Conservation (phyloP, 92 coral and sea anemone species). For the Porites cylindrica region DNA sequence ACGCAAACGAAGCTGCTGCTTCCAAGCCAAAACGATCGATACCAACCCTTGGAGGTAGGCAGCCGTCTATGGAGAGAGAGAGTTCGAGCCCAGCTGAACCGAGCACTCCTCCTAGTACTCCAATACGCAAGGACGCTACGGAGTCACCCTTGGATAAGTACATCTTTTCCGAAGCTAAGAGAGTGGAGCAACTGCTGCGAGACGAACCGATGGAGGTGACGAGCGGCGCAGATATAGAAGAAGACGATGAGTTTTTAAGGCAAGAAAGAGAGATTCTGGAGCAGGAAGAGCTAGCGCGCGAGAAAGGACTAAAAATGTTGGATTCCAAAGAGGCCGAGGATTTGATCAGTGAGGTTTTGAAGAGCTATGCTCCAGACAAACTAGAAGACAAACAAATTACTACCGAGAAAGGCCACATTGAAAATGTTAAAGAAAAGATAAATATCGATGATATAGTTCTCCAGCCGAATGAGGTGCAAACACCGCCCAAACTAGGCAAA, state of each 20-base stretch:
- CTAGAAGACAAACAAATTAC: conserved; percentile 14
- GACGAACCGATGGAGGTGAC: conserved; percentile 78
- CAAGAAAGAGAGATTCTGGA: conserved; percentile 22
- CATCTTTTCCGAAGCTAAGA: conserved; percentile 85
- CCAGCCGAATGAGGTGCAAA: conserved; percentile 11
- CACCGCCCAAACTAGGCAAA: background rate
- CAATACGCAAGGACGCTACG: conserved; percentile 13
- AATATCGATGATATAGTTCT: conserved; percentile 41
- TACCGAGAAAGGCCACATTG: conserved; percentile 45
- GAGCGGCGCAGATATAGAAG: conserved; percentile 15
- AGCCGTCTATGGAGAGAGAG: conserved; percentile 22
- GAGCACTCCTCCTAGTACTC: conserved; percentile 74
- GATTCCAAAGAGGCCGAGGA: conserved; percentile 65
- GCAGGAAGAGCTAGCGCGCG: conserved; percentile 15
- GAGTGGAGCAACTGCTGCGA: conserved; percentile 83
- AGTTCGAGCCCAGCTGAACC: conserved; percentile 41
- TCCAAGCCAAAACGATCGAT: conserved; percentile 7
- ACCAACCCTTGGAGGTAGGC: conserved; percentile 37
- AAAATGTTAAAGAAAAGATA: conserved; percentile 33
- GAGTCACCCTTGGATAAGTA: conserved; percentile 70
- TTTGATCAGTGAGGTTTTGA: conserved; percentile 73
- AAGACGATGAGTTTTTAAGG: conserved; percentile 46
- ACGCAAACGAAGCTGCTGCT: conserved; percentile 16
- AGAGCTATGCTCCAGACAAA: conserved; percentile 75
- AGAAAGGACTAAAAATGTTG: conserved; percentile 47